A percentile compares a stretch with the other conserved stretches of the same genome.
Conservation (phyloP, 2,888 invertebrate species). For the Anodontia alba region DNA sequence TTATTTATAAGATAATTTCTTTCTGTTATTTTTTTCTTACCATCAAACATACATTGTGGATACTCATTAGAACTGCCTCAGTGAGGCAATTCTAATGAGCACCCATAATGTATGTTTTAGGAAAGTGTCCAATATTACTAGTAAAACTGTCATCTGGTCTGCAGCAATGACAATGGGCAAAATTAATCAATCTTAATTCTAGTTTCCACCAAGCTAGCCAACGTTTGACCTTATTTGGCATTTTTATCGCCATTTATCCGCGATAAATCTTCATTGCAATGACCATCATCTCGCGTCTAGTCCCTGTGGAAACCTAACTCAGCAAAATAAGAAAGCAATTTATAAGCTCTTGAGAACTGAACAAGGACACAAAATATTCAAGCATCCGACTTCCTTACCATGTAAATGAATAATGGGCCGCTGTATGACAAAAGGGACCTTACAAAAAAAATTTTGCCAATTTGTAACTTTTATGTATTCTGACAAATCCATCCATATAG, state of each 20-base stretch:
- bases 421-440: too few relatives aligned
- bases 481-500: too few relatives aligned
- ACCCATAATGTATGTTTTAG: too few relatives aligned
- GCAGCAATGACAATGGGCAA: background rate
- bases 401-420: background rate
- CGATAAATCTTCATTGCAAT: conserved; percentile 9
- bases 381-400: background rate
- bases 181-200: conserved; percentile 11
- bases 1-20: too few relatives aligned
- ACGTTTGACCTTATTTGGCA: conserved; percentile 3
- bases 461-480: too few relatives aligned
- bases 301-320: background rate
- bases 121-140: too few relatives aligned
- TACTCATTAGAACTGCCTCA: too few relatives aligned
- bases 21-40: too few relatives aligned
- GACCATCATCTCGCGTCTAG: background rate
- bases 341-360: background rate
- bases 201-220: background rate
- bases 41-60: too few relatives aligned
- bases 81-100: too few relatives aligned
- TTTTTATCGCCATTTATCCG: conserved; percentile 9
- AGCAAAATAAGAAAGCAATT: conserved; percentile 11
- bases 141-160: too few relatives aligned
- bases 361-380: background rate
- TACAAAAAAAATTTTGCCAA: too few relatives aligned